Evolutionary conservation across 2,888 invertebrate genomes (phyloP), one percentile per base, ranked within the genome.

Genomic region (Anthrax anthrax): DNA sequence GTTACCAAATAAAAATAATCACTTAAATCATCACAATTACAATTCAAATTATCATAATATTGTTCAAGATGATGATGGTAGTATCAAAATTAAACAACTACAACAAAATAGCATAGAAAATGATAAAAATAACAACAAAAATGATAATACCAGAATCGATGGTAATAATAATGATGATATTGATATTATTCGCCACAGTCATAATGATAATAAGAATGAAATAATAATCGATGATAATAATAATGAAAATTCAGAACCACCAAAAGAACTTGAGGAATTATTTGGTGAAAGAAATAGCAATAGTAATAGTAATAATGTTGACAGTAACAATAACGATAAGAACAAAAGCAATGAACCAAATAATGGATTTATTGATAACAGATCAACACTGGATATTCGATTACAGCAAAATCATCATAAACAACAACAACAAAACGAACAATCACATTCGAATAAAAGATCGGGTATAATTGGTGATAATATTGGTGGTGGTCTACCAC

Each of bases 331-430:
- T 6, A 23, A 23, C 8, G 8, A 23, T 23, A 23, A 23, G 4
- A 23, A 23, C 57, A 60, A 36, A 58, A 58, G 17, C 56, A 57
- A 12, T 51, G 49, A 4, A 54, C 4, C 8, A 23, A 23, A 53
- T 43, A 47, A 32, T 13, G 44, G 40, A n/a, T 36, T 27, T 18
- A 18, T 17, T 17, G 29, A 17, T 17, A 36, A 27, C n/a, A 23
- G 37, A 2, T 18, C 38, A 17, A 29, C 42, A 34, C 19, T 45
- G 13, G 45, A 46, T 39, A 48, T 48, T 23, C 39, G 41, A 49
- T 27, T 45, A 29, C 62, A 65, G 47, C 60, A 63, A 60, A 56
- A 64, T 1, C 55, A 60, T 3, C 64, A 64, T 48, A 49, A 50
- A 43, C 43, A 43, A 14, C 44, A 58, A 6, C 57, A 58, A 43